These are phyloP conservation scores for Halyomorpha halys DNA, from an alignment of 1,140 invertebrate species.

Conservation along the genomic window DNA sequence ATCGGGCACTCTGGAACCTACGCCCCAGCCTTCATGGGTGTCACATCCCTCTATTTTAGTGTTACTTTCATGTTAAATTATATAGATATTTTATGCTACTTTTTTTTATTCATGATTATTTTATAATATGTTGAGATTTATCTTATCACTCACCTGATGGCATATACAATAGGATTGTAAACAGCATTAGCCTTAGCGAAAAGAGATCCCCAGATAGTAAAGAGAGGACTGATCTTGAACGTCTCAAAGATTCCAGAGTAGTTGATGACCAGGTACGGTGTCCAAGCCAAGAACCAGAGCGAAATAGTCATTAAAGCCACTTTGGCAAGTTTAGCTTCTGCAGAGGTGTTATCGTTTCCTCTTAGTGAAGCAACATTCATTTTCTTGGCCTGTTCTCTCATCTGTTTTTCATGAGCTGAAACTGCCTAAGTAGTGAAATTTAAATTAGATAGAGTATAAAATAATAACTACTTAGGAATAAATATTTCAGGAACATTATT, in stretches of 20 bases:
- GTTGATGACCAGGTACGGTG: slow-evolving; percentile 72
- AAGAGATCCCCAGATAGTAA: slow-evolving; percentile 65
- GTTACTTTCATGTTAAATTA: too few species aligned
- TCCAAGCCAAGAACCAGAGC: slow-evolving; percentile 76
- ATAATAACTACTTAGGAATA: neutral
- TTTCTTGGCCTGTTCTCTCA: slow-evolving; percentile 73
- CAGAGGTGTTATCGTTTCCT: slow-evolving; percentile 52
- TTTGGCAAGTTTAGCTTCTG: slow-evolving; percentile 66
- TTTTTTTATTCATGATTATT: too few species aligned
- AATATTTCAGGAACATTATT: neutral
- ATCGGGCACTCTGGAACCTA: too few species aligned
- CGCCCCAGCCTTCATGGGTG: too few species aligned
- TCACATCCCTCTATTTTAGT: too few species aligned
- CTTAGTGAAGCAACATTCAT: slow-evolving; percentile 71
- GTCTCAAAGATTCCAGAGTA: slow-evolving; percentile 59
- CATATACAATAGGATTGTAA: slow-evolving; percentile 75
- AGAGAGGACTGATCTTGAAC: slow-evolving; percentile 53
- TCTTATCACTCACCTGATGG: slow-evolving; percentile 48
- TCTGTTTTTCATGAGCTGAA: slow-evolving; percentile 63
- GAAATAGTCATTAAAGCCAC: slow-evolving; percentile 70
- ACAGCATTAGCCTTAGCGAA: slow-evolving; percentile 69
- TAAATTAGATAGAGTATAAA: neutral
- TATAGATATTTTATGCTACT: too few species aligned
- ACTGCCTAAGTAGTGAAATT: slow-evolving; percentile 45
- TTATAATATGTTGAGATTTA: too few species aligned